Evolutionary conservation across 1,140 invertebrate species (phyloP), one percentile per base, ranked within the genome.

Genomic region (Tenebrio molitor): DNA sequence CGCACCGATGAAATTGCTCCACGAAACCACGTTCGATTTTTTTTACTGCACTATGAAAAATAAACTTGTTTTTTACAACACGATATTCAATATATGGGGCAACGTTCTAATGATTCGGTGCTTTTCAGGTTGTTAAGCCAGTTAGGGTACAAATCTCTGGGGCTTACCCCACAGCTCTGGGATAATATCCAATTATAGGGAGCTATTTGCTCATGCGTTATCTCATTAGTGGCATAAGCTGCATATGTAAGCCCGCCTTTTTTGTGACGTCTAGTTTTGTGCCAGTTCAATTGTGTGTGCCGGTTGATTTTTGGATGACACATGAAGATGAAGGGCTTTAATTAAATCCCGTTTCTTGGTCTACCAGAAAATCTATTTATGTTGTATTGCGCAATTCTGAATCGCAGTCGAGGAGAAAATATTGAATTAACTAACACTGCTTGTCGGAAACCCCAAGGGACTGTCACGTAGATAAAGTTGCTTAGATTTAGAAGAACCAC

Each of bases 161-260:
- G 72, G 72, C 67, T 74, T 70, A 69, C 69, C 41, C 64, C 62
- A 68, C 69, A 69, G 58, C 71, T 64, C 65, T 23, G 71, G 67
- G 74, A 72, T 75, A 75, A 75, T 75, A 75, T 75, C 74, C 74
- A 75, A 75, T 75, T 75, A 75, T 69, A 63, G 74, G 74, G 74
- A 69, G 58, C 70, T 72, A 72, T 75, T 75, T 75, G 72, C 74
- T 75, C 74, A 73, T 73, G 74, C 74, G 74, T 73, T 75, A 72
- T 72, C 73, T 74, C 73, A 72, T 74, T 74, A 74, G 44, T 58
- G 46, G 66, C 46, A 62, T 71, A 71, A 73, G 71, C 65, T 68
- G 65, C 71, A 73, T 58, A 66, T 66, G 63, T 66, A 46, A 44
- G 68, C 36, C 17, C 23, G 46, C 50, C 15, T 68, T 58, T 29